Conservation (phyloP, 2,797 vertebrate species). For the Poecilia velifera region DNA sequence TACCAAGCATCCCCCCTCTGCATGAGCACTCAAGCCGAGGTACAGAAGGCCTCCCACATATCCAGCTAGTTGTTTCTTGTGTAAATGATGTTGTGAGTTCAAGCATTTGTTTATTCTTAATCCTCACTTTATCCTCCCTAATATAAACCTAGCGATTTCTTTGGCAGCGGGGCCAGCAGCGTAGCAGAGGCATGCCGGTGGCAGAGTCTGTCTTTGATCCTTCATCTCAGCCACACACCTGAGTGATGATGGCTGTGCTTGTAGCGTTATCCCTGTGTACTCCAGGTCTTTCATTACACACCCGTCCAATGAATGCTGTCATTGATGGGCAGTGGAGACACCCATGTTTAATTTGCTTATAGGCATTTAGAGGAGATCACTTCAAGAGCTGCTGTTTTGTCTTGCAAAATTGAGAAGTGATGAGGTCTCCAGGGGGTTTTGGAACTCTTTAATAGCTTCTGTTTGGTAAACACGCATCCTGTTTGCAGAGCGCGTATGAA, state of each 20-base stretch:
- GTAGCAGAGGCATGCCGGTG: constrained; percentile 71
- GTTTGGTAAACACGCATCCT: constrained; percentile 58
- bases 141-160: constrained; percentile 74
- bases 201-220: constrained; percentile 75
- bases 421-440: constrained; percentile 45
- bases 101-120: constrained; percentile 79
- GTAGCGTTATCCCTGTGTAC: constrained; percentile 76
- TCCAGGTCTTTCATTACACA: constrained; percentile 74
- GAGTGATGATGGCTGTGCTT: constrained; percentile 80
- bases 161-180: constrained; percentile 67
- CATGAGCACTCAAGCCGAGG: constrained; percentile 61
- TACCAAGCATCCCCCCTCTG: constrained; percentile 54
- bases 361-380: constrained; percentile 74
- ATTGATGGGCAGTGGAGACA: constrained; percentile 75
- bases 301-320: constrained; percentile 72
- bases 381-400: constrained; percentile 71
- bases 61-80: constrained; percentile 81
- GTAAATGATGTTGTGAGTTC: constrained; percentile 81
- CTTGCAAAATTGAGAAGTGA: constrained; percentile 60
- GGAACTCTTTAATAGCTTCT: constrained; percentile 62
- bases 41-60: constrained; percentile 72
- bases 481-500: constrained; percentile 40
- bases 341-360: constrained; percentile 80
- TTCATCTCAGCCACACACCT: constrained; percentile 76
- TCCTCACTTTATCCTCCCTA: constrained; percentile 76